A percentile compares a stretch with the other conserved stretches of the same genome.
Conservation (phyloP, 1,140 invertebrate genomes). For the Oppia nitens region DNA sequence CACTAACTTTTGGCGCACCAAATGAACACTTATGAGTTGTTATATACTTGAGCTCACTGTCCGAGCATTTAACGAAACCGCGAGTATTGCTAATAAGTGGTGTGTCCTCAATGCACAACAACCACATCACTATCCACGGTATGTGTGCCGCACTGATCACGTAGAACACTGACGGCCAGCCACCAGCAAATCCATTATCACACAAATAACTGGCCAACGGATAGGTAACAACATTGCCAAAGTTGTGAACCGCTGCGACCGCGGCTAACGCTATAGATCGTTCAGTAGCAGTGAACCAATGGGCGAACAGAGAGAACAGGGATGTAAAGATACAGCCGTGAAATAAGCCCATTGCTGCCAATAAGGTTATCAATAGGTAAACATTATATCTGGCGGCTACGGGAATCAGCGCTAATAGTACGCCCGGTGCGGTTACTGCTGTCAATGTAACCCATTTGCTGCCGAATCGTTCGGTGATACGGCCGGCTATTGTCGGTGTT, state of each 20-base stretch:
- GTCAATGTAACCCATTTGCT: constrained; percentile 23
- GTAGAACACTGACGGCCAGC: constrained; percentile 37
- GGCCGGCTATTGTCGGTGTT: constrained; percentile 25
- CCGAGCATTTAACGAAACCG: no score
- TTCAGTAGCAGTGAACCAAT: constrained; percentile 5
- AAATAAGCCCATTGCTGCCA: not conserved
- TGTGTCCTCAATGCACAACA: no score
- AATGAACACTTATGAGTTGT: no score
- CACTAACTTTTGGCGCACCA: no score
- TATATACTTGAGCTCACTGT: no score
- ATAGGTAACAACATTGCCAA: constrained; percentile 25
- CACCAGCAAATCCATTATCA: constrained; percentile 23
- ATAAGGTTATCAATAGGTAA: not conserved
- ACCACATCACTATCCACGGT: constrained; percentile 29
- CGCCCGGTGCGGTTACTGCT: not conserved
- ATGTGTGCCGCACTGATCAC: constrained; percentile 25
- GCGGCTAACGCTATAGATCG: constrained; percentile 12
- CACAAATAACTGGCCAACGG: constrained; percentile 27
- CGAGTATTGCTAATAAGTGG: no score
- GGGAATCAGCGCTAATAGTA: not conserved
- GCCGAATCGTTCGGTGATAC: constrained; percentile 28
- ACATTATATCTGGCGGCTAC: constrained; percentile 29
- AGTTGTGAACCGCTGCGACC: constrained; percentile 23
- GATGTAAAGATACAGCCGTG: constrained; percentile 7
- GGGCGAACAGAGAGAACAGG: not conserved